Evolutionary conservation across 2,113 vertebrate species (phyloP).

Genomic region (Chunga burmeisteri): DNA sequence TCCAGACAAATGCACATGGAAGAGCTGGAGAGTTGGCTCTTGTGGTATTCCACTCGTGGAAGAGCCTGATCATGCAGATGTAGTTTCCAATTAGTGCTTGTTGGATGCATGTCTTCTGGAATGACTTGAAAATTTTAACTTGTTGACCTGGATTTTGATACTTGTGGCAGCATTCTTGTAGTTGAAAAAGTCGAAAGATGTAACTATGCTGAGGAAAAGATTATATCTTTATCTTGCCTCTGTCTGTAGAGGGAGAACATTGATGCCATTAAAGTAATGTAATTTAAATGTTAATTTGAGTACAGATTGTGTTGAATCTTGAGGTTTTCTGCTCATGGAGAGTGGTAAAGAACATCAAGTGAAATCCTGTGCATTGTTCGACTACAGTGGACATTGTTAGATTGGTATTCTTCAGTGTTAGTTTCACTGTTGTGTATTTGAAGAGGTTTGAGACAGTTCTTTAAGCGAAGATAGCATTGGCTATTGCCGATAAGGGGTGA

Average conservation of each 20-base stretch:
- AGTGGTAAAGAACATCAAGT: neutral
- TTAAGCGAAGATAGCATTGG: neutral
- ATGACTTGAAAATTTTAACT: neutral
- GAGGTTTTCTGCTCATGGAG: neutral
- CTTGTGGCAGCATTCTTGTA: neutral
- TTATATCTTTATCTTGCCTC: neutral
- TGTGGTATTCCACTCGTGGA: neutral
- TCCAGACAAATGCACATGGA: rapidly evolving
- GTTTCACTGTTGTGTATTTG: neutral
- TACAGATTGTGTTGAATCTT: neutral
- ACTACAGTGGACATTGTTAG: neutral
- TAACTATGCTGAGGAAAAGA: neutral
- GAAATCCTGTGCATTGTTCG: neutral
- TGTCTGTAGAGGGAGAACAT: neutral
- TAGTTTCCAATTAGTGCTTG: neutral
- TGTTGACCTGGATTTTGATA: neutral
- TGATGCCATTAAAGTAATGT: neutral
- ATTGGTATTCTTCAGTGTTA: neutral
- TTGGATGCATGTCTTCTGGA: neutral
- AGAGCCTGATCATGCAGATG: neutral
- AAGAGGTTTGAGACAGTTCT: neutral
- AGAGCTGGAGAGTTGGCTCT: neutral
- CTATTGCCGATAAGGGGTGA: neutral
- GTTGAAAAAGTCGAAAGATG: neutral
- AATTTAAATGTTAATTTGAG: neutral